Evolutionary conservation across 1,140 invertebrate genomes (phyloP).

Genomic region (Drusus annulatus): DNA sequence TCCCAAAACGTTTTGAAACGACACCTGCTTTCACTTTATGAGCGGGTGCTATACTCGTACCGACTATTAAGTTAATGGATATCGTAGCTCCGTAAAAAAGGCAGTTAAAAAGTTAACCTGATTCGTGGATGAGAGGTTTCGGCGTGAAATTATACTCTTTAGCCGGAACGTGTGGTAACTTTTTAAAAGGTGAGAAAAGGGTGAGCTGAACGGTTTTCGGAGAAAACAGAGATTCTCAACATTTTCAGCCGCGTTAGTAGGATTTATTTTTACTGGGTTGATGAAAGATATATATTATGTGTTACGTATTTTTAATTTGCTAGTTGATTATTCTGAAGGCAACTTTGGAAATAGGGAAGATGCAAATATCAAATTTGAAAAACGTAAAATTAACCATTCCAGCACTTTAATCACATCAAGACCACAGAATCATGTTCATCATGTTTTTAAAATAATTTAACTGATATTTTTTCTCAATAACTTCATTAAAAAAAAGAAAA

Average conservation of each 20-base stretch:
- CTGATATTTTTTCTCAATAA: too few species aligned
- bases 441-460: too few species aligned
- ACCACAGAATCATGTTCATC: too few species aligned
- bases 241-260: background rate
- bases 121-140: constrained; percentile 35
- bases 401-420: too few species aligned
- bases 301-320: too few species aligned
- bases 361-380: too few species aligned
- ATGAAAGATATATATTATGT: too few species aligned
- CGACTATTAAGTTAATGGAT: constrained; percentile 7
- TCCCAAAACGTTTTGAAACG: too few species aligned
- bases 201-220: constrained; percentile 20
- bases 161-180: constrained; percentile 48
- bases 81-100: constrained; percentile 14
- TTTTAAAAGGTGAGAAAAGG: constrained; percentile 57
- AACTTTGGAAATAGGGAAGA: too few species aligned
- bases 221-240: background rate
- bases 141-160: constrained; percentile 56
- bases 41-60: background rate
- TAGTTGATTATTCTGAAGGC: too few species aligned
- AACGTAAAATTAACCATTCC: too few species aligned
- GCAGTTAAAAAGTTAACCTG: constrained; percentile 23
- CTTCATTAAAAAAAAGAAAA: too few species aligned
- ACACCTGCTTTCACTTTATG: constrained; percentile 34
- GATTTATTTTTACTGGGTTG: background rate